Evolutionary conservation across 2,797 vertebrate species (phyloP), one percentile per base, ranked within the genome.

Genomic region (Acanthiza pusilla): DNA sequence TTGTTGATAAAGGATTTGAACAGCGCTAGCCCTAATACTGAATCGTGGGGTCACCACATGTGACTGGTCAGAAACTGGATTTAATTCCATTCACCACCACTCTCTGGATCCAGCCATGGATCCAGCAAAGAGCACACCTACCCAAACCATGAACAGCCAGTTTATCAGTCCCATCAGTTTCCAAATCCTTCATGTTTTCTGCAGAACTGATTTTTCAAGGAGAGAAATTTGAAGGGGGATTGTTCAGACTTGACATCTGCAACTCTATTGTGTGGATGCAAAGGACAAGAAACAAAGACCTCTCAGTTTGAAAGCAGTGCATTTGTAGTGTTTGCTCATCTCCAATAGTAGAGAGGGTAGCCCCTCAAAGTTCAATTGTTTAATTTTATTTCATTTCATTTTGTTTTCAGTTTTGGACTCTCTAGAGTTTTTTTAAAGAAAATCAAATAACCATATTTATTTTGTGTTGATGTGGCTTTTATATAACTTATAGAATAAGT

Each of bases 1-100:
- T 11, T 70, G 5, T 22, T 0, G 0, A 2, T 6, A 30, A 16
- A 25, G 5, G 34, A 21, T 40, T n/a, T 30, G 21, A 57, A 11
- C 27, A 50, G n/a, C 58, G 22, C 36, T 45, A 57, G 7, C 5
- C 23, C 20, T 5, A 26, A 2, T 18, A 9, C 17, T n/a, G 42
- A 70, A 32, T 9, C 48, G 32, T 51, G 20, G 25, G 20, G n/a
- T 2, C 29, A 21, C 5, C 26, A 17, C 2, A 22, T 23, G 48
- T 40, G 36, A 32, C 9, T 12, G 16, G 48, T 21, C 27, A 60
- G 38, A 23, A 7, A 0, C 2, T 19, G 65, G 20, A 6, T 65
- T 70, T 53, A 14, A 16, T 15, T 22, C n/a, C 29, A 53, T 23
- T 58, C 45, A 40, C 12, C 23, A 26, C 8, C 7, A 7, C 16